Base-by-base conservation (phyloP, 2,888 invertebrate genomes). In the Oxystoma pomonae region DNA sequence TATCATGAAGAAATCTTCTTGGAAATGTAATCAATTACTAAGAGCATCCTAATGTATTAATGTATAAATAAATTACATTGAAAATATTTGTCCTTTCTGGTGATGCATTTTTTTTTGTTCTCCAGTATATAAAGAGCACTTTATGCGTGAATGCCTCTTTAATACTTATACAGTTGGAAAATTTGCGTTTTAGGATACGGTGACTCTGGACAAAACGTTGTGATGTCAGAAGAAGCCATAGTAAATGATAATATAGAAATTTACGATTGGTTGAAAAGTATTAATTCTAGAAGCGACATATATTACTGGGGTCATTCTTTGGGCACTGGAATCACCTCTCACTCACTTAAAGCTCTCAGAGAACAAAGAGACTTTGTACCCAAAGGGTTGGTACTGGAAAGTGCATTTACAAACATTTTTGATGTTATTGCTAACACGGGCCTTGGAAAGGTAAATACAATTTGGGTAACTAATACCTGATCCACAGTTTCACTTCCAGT, bases 301-400 rank as follows among this genome's bases (percentile, higher is more conserved):
- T 78, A 73, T 66, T 65, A 78, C 50, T 79, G 79, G 79, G 78
- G 77, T 0, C 79, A 78, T 63, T 79, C 79, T 1, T 62, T 79
- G 35, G 79, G 79, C 1, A 68, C 75, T 7, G 76, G 76, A 19
- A 64, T 79, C 53, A 71, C 72, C 9, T 72, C 75, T 5, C 74
- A 75, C 56, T 71, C 75, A 0, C 63, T 73, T 2, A 70, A 68
- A 51, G 67, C 61, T 7, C 57, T 78, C 20, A 69, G 67, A 55
- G 66, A 69, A 59, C 55, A 70, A 5, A 49, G 63, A 3, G 61
- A 65, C 16, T 65, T 73, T 57, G 64, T 73, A 19, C 74, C 74
- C 1, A 68, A 60, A 57, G 78, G 78, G 7, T 65, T 78, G 16
- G 65, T 78, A 58, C 61, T 78, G 53, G 78, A 78, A 68, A 70